A percentile compares a stretch with the other conserved stretches of the same genome.
Evolutionary conservation across 1,140 invertebrate species (phyloP).

Genomic region (Conus betulinus): DNA sequence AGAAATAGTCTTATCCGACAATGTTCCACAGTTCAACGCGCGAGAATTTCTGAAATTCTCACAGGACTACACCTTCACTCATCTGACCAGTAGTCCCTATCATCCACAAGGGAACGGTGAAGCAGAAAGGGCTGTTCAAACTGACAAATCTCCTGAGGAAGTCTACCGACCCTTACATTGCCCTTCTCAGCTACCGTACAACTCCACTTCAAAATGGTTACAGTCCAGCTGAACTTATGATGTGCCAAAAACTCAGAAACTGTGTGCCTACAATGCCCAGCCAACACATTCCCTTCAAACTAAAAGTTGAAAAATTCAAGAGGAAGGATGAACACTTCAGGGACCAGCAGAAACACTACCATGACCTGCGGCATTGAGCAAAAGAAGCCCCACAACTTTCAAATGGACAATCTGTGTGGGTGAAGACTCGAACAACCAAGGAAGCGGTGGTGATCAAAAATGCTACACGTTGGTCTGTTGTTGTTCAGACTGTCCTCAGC

Average conservation of each 20-base stretch:
- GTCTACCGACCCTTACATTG: constrained; percentile 39
- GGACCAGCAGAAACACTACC: not conserved
- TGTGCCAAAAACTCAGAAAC: constrained; percentile 38
- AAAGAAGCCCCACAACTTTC: not conserved
- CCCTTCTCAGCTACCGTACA: constrained; percentile 43
- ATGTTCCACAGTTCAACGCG: constrained; percentile 9
- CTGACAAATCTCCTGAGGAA: constrained; percentile 33
- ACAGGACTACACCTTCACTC: constrained; percentile 33
- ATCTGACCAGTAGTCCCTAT: constrained; percentile 21
- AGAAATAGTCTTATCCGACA: constrained; percentile 12
- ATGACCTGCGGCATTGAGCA: not conserved
- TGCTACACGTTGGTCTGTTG: not conserved
- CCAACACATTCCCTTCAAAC: constrained; percentile 1
- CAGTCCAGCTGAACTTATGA: constrained; percentile 39
- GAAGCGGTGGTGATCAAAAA: not conserved
- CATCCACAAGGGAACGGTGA: constrained; percentile 21
- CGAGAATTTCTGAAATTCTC: constrained; percentile 18
- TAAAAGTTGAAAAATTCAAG: not conserved
- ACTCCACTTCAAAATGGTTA: constrained; percentile 43
- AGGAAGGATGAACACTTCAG: constrained; percentile 13
- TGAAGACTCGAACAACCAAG: not conserved
- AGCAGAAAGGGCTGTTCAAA: constrained; percentile 35
- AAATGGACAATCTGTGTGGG: not conserved
- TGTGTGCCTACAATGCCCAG: not conserved
- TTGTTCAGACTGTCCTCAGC: not conserved